phyloP scores from a whole-genome alignment of 2,888 invertebrate genomes.

The Metellina segmentata region DNA sequence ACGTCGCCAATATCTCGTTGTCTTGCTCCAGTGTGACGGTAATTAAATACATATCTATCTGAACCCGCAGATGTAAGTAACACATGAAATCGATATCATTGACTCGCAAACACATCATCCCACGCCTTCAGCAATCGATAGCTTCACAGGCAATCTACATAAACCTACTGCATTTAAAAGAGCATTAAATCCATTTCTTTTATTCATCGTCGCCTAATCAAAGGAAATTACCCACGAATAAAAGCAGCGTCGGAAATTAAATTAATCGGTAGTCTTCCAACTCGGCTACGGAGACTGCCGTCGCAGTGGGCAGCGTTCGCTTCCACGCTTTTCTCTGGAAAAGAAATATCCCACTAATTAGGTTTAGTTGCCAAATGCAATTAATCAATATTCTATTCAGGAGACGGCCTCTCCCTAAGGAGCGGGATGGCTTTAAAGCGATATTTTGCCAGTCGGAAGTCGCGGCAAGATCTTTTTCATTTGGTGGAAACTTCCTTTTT shows the following conservation, averaged over 20 bases:
- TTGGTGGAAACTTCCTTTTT: neutral
- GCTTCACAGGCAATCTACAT: too few species aligned
- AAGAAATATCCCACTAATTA: slow-evolving; percentile 29
- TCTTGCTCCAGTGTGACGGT: too few species aligned
- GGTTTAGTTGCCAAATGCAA: slow-evolving; percentile 28
- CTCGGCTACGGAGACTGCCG: neutral
- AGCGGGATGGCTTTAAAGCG: neutral
- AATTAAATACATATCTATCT: too few species aligned
- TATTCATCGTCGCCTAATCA: neutral
- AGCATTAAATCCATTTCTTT: too few species aligned
- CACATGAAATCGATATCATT: too few species aligned
- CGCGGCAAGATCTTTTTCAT: neutral
- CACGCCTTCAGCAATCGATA: too few species aligned
- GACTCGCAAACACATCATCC: too few species aligned
- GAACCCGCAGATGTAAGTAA: too few species aligned
- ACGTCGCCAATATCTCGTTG: too few species aligned
- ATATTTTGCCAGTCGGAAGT: neutral
- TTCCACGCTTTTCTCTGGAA: neutral
- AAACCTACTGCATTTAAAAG: too few species aligned
- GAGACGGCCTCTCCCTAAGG: neutral
- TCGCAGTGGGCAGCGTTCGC: neutral
- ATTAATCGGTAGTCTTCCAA: slow-evolving; percentile 1
- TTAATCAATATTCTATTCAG: slow-evolving; percentile 31
- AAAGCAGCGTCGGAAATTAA: slow-evolving; percentile 1
- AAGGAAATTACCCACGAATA: neutral